Base-by-base conservation (phyloP, 1,140 invertebrate species). In the Lethrus apterus region DNA sequence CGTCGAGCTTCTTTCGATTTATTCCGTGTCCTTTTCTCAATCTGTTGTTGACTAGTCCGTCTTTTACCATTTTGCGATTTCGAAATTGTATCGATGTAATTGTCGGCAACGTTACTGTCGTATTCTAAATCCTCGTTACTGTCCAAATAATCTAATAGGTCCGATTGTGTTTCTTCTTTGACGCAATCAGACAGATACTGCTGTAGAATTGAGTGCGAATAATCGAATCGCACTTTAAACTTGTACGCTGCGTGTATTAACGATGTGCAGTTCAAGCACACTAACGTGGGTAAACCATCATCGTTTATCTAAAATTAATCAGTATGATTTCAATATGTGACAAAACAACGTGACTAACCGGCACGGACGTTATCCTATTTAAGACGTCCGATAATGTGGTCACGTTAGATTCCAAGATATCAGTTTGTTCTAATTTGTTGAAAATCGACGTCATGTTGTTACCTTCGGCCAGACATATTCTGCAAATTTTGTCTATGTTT, bases 191-290 rank as follows among this genome's bases (percentile, higher is more conserved):
- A 7, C n/a, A 43, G 4, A 14, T 43, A 43, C 15, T 43, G 24
- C 17, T 43, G 41, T 10, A 43, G 14, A 15, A 43, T 43, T 4
- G 4, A 8, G 10, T 43, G 23, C 17, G 41, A 43, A 43, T 43
- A 20, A 9, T 43, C 24, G 19, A 43, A 31, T 14, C 18, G 29
- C 19, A 43, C 29, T 43, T 43, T 29, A 17, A 43, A 43, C 20
- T 43, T 43, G 14, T 43, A 43, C 2, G 41, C 41, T 18, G 17
- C 23, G 23, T 30, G 29, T 3, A 43, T 15, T 7, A 43, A 26
- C 3, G 29, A 18, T 17, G 23, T 15, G 11, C 41, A 43, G 10
- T 43, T 29, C 10, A 10, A 13, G 14, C 41, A 43, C 11, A 43
- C 17, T 31, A 43, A 17, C 20, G 23, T 15, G 4, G 41, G 41